Percentiles rank a stretch among this genome's conserved stretches.
Evolutionary conservation across 2,888 invertebrate species (phyloP).

Genomic region (Zelleria hepariella): DNA sequence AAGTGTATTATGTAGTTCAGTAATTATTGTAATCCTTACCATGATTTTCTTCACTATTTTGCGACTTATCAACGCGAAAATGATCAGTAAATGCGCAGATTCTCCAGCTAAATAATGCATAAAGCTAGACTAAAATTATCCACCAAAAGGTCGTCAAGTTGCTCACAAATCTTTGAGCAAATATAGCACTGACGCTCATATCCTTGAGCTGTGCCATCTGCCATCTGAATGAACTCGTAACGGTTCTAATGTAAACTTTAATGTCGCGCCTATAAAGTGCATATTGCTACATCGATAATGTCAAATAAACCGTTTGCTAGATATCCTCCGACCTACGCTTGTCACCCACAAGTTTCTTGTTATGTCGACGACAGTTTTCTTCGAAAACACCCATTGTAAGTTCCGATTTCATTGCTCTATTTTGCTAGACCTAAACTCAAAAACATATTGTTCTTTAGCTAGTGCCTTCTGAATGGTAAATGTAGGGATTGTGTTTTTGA

Average conservation of each 20-base stretch:
- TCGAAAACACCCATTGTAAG: too few species aligned
- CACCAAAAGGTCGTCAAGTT: conserved; percentile 4
- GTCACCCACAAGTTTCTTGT: conserved; percentile 5
- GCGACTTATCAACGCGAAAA: too few species aligned
- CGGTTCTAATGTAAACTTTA: not conserved
- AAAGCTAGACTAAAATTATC: not conserved
- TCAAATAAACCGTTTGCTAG: not conserved
- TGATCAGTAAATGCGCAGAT: too few species aligned
- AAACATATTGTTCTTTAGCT: too few species aligned
- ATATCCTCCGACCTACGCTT: conserved; percentile 3
- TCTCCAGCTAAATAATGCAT: not conserved
- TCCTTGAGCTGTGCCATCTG: conserved; percentile 26
- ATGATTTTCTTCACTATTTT: too few species aligned
- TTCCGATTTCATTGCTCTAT: too few species aligned
- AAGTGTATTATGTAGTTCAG: too few species aligned
- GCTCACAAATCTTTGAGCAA: not conserved
- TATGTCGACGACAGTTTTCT: too few species aligned
- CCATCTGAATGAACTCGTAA: conserved; percentile 11
- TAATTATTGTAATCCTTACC: too few species aligned
- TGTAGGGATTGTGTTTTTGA: too few species aligned
- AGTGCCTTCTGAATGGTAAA: too few species aligned
- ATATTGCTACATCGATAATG: not conserved
- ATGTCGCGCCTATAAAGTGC: not conserved
- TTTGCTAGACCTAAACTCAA: too few species aligned
- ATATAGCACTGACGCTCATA: conserved; percentile 15